Conservation (phyloP, 2,113 vertebrate genomes). For the Antennarius striatus region DNA sequence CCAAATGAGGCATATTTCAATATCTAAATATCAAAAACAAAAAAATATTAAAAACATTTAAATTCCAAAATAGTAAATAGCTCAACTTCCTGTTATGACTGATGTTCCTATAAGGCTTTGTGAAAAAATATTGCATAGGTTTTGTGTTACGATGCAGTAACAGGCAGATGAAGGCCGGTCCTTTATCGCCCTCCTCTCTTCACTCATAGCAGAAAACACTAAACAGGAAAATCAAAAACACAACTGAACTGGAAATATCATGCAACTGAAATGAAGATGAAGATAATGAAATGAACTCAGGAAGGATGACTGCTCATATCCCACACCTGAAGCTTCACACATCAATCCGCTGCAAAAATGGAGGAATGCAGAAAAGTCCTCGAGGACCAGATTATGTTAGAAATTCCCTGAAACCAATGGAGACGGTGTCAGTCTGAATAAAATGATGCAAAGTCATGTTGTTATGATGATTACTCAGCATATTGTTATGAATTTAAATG, state of each 20-base stretch:
- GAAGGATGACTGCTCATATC: background rate
- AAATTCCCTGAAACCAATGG: background rate
- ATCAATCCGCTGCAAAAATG: background rate
- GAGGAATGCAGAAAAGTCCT: background rate
- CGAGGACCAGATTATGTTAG: too few relatives aligned
- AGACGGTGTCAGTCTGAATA: constrained; percentile 10
- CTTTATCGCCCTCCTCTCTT: too few relatives aligned
- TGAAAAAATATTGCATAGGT: too few relatives aligned
- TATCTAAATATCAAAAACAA: too few relatives aligned
- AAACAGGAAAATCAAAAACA: background rate
- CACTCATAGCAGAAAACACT: too few relatives aligned
- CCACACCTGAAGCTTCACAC: background rate
- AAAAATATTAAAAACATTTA: too few relatives aligned
- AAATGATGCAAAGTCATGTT: background rate
- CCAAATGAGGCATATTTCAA: too few relatives aligned
- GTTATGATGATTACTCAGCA: background rate
- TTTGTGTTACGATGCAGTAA: too few relatives aligned
- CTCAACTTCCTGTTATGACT: too few relatives aligned
- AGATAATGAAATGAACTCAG: background rate
- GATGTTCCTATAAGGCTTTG: too few relatives aligned
- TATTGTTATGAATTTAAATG: constrained; percentile 26
- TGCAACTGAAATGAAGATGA: background rate
- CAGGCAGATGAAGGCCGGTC: too few relatives aligned
- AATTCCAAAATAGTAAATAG: too few relatives aligned
- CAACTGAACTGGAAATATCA: constrained; percentile 2